Percentiles rank a stretch among this genome's conserved stretches.
These are phyloP conservation scores for Oreortyx pictus DNA, from an alignment of 2,797 vertebrate genomes.

Conservation along the genomic window DNA sequence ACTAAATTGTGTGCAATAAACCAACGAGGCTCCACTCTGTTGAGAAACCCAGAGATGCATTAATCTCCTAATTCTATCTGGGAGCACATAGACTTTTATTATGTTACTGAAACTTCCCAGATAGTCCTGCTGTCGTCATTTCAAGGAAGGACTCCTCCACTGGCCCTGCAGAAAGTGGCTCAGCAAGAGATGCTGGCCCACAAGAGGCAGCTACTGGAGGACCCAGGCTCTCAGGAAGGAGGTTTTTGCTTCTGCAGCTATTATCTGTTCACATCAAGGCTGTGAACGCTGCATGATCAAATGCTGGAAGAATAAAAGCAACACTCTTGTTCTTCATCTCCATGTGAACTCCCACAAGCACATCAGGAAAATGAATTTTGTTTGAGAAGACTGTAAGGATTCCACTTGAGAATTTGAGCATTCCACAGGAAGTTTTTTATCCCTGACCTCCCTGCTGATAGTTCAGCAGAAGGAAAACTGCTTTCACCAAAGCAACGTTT, in stretches of 20 bases:
- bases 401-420: not conserved
- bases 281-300: not conserved
- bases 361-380: not conserved
- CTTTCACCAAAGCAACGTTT: not conserved
- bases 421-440: not conserved
- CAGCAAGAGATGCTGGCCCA: not conserved
- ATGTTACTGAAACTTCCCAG: constrained; percentile 57
- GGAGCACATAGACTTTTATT: constrained; percentile 63
- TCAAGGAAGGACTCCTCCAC: not conserved
- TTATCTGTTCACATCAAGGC: not conserved
- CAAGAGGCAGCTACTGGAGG: not conserved
- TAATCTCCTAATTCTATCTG: constrained; percentile 75
- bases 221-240: not conserved
- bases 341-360: not conserved
- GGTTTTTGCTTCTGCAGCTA: not conserved
- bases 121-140: not conserved
- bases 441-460: not conserved
- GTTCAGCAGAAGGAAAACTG: not conserved
- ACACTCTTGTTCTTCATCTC: not conserved
- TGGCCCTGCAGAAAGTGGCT: not conserved
- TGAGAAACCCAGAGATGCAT: constrained; percentile 56
- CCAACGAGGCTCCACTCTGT: constrained; percentile 49
- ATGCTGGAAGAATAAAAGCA: not conserved
- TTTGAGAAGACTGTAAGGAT: not conserved
- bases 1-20: constrained; percentile 71